Percentiles rank a stretch among this genome's conserved stretches.
Evolutionary conservation across 2,113 vertebrate species (phyloP).

Genomic region (Lethenteron reissneri): DNA sequence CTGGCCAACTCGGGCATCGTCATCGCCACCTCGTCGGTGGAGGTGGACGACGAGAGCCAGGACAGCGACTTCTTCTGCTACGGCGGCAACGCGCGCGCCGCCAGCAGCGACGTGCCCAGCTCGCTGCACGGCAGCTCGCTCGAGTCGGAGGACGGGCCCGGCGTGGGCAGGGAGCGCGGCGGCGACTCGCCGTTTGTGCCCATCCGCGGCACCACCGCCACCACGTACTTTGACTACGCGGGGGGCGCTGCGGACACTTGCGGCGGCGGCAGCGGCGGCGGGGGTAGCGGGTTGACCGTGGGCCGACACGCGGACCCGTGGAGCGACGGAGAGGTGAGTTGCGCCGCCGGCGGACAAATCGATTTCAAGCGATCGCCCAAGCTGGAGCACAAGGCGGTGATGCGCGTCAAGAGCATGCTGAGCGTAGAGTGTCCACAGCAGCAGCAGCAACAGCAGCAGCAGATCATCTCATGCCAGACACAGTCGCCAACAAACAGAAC

Average conservation of each 20-base stretch:
- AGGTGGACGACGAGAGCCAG: slow-evolving; percentile 19
- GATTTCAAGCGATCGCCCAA: slow-evolving; percentile 46
- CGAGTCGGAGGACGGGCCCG: slow-evolving; percentile 19
- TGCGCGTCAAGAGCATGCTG: slow-evolving; percentile 34
- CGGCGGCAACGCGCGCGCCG: slow-evolving; percentile 16
- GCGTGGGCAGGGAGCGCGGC: slow-evolving; percentile 11
- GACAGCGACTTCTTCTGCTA: slow-evolving; percentile 10
- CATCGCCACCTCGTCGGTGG: slow-evolving; percentile 18
- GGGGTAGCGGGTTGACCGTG: too few relatives aligned
- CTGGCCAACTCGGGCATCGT: slow-evolving; percentile 15
- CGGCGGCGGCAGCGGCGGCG: slow-evolving; percentile 10
- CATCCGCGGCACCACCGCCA: slow-evolving; percentile 7
- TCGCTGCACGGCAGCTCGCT: slow-evolving; percentile 18
- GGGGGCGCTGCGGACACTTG: slow-evolving; percentile 15
- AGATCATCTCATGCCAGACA: slow-evolving; percentile 14
- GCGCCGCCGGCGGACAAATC: slow-evolving; percentile 14
- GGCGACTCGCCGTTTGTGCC: slow-evolving; percentile 24
- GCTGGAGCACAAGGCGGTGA: slow-evolving; percentile 43
- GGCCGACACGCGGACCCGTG: too few relatives aligned
- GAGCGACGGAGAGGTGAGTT: too few relatives aligned
- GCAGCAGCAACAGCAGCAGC: slow-evolving; percentile 21
- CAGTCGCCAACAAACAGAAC: slow-evolving; percentile 17
- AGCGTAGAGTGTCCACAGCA: slow-evolving; percentile 28
- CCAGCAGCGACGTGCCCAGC: slow-evolving; percentile 19
- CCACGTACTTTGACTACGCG: slow-evolving; percentile 17